Evolutionary conservation across 2,888 invertebrate genomes (phyloP).

Genomic region (Mythimna loreyi): DNA sequence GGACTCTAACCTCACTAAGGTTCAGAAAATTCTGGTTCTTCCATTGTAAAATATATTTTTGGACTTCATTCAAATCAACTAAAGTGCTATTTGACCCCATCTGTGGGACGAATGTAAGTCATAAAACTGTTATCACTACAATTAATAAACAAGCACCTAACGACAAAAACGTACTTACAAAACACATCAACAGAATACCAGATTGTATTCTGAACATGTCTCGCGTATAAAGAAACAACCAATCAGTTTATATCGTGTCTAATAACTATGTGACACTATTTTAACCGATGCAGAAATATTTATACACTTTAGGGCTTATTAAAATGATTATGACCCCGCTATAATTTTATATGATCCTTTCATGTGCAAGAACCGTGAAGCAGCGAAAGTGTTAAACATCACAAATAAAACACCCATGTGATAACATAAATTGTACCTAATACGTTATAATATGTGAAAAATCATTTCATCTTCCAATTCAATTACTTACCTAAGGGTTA

Average conservation of each 20-base stretch:
- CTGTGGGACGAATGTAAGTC: constrained; percentile 72
- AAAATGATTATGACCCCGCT: constrained; percentile 32
- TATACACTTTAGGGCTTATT: constrained; percentile 50
- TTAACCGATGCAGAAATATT: constrained; percentile 34
- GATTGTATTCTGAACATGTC: constrained; percentile 73
- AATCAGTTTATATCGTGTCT: constrained; percentile 8
- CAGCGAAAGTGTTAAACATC: constrained; percentile 60
- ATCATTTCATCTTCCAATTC: not conserved
- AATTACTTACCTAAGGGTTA: not conserved
- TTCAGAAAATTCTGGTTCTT: constrained; percentile 82
- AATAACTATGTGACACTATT: constrained; percentile 40
- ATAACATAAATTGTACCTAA: constrained; percentile 10
- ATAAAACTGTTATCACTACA: constrained; percentile 18
- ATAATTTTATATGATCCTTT: constrained; percentile 59
- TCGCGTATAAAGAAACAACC: not conserved
- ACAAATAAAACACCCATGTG: constrained; percentile 20
- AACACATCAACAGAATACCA: constrained; percentile 73
- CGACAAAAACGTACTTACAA: constrained; percentile 70
- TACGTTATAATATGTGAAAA: too few relatives aligned
- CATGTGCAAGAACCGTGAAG: constrained; percentile 70
- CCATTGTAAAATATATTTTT: constrained; percentile 85
- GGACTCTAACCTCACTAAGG: constrained; percentile 83
- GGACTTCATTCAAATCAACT: constrained; percentile 82
- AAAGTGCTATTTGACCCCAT: constrained; percentile 81
- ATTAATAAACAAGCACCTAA: not conserved